Conservation (phyloP, 2,888 invertebrate species). For the Yponomeuta cagnagella region DNA sequence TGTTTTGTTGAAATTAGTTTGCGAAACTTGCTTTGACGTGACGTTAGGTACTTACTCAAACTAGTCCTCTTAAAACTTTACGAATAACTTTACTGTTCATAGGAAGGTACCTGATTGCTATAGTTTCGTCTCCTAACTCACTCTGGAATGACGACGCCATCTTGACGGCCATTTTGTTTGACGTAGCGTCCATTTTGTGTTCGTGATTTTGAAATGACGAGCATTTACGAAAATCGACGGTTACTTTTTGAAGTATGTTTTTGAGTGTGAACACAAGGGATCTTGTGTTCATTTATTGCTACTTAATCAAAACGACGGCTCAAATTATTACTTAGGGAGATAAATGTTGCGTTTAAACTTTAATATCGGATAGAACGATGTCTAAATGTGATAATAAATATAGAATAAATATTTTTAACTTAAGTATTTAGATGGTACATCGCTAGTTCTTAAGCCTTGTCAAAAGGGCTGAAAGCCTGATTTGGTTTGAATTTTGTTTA, state of each 20-base stretch:
- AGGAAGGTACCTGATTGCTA: background rate
- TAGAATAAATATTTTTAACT: slow-evolving; percentile 1
- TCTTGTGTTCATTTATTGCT: slow-evolving; percentile 1
- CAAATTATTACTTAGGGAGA: slow-evolving; percentile 10
- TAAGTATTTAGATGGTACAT: slow-evolving; percentile 2
- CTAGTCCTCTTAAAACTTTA: background rate
- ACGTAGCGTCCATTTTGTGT: slow-evolving; percentile 2
- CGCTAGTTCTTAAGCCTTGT: background rate
- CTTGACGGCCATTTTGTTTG: background rate
- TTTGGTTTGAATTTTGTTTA: background rate
- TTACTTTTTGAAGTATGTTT: background rate
- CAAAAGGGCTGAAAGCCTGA: background rate
- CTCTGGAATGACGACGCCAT: background rate
- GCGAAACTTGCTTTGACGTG: too few species aligned
- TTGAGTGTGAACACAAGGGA: slow-evolving; percentile 6
- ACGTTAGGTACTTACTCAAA: too few species aligned
- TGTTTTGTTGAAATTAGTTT: too few species aligned
- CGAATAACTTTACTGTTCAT: background rate
- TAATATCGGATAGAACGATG: slow-evolving; percentile 8
- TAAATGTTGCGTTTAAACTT: slow-evolving; percentile 9
- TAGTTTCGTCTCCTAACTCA: background rate
- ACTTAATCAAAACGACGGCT: slow-evolving; percentile 9
- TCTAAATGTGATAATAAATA: slow-evolving; percentile 12
- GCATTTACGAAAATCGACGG: background rate
- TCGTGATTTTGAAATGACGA: background rate